phyloP scores from a whole-genome alignment of 1,140 invertebrate species.

The honey bee (Apis mellifera) region DNA sequence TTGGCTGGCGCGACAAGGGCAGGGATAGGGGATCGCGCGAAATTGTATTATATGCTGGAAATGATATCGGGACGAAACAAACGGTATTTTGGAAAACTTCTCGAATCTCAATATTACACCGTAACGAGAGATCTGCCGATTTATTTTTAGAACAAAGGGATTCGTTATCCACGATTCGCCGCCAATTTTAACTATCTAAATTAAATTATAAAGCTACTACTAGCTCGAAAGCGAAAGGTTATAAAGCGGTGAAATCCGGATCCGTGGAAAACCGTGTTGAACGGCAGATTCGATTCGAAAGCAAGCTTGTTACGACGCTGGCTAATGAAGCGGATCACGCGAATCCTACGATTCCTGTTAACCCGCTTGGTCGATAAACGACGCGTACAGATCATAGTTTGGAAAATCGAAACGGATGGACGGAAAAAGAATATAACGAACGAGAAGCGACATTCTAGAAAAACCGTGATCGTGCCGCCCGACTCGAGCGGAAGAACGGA shows the following conservation, averaged over 20 bases:
- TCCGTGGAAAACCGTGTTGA: background rate
- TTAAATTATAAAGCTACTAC: background rate
- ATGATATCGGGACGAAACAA: background rate
- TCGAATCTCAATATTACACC: background rate
- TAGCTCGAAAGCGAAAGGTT: background rate
- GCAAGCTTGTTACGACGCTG: background rate
- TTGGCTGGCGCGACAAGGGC: background rate
- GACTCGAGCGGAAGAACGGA: no score
- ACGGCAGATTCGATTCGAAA: constrained; percentile 4
- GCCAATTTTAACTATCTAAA: background rate
- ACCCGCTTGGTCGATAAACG: no score
- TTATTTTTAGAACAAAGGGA: no score
- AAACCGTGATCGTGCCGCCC: no score
- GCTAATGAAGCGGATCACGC: no score
- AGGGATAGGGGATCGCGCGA: no score
- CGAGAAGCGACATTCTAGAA: no score
- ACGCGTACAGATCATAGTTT: no score
- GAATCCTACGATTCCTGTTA: no score
- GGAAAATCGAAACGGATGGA: no score
- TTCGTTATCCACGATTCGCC: no score
- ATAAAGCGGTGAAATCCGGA: constrained; percentile 4
- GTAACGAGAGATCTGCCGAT: background rate
- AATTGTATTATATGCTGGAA: background rate
- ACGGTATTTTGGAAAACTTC: background rate
- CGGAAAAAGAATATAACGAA: no score